Percentiles rank a stretch among this genome's conserved stretches.
phyloP scores from a whole-genome alignment of 2,888 invertebrate species.

The Exocentrus adspersus region DNA sequence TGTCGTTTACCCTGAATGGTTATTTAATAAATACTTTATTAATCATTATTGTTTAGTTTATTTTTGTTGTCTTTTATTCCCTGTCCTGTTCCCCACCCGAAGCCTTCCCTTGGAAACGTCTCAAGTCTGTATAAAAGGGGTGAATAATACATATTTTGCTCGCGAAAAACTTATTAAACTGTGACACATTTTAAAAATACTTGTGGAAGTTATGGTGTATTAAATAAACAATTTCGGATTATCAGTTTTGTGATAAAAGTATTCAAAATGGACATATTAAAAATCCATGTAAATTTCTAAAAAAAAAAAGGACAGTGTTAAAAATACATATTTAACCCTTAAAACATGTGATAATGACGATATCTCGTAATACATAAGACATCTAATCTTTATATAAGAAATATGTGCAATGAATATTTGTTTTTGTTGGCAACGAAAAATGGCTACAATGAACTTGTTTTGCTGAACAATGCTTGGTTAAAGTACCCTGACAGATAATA shows the following conservation, averaged over 20 bases:
- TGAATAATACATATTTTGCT: background rate
- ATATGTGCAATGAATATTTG: conserved; percentile 58
- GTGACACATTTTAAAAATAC: conserved; percentile 6
- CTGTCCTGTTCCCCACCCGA: conserved; percentile 15
- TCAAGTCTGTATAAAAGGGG: conserved; percentile 12
- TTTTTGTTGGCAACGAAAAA: conserved; percentile 60
- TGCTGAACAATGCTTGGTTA: conserved; percentile 45
- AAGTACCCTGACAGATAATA: conserved; percentile 34
- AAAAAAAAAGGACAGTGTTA: conserved; percentile 49
- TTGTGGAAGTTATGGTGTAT: conserved; percentile 21
- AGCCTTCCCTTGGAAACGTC: background rate
- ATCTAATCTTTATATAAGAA: conserved; percentile 51
- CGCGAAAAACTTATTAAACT: background rate
- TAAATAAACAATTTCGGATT: conserved; percentile 27
- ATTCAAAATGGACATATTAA: conserved; percentile 22
- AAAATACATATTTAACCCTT: conserved; percentile 46
- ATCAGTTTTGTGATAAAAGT: conserved; percentile 40
- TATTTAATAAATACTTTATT: conserved; percentile 14
- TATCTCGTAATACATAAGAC: conserved; percentile 55
- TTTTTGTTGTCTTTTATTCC: conserved; percentile 15
- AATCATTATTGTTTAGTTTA: no score
- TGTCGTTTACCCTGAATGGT: background rate
- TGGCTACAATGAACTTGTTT: conserved; percentile 56
- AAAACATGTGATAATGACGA: conserved; percentile 60
- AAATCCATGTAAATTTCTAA: conserved; percentile 44